A percentile compares a stretch with the other conserved stretches of the same genome.
Conservation (phyloP, 2,113 vertebrate species). For the western clawed frog (Xenopus tropicalis) region UCB_Xtro_10.0 CM004447.2:29571501-29572000, state of each 20-base stretch:
- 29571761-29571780: too few relatives aligned
- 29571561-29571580: constrained; percentile 24
- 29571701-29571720: constrained; percentile 14
- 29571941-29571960: too few relatives aligned
- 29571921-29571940: too few relatives aligned
- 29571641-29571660: constrained; percentile 29
- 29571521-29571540: constrained; percentile 39
- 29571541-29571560: constrained; percentile 34
- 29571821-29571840: too few relatives aligned
- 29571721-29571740: constrained; percentile 21
- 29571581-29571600: neutral
- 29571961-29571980: too few relatives aligned
- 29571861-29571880: too few relatives aligned
- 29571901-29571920: too few relatives aligned
- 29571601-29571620: constrained; percentile 19
- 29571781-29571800: too few relatives aligned
- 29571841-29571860: too few relatives aligned
- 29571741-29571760: constrained; percentile 7
- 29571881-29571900: too few relatives aligned
- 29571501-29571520: constrained; percentile 44
- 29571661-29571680: constrained; percentile 14
- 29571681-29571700: constrained; percentile 1
- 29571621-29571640: constrained; percentile 1
- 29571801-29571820: too few relatives aligned
- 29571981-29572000: too few relatives aligned